phyloP scores from a whole-genome alignment of 2,797 vertebrate species.

The Mallotus villosus region DNA sequence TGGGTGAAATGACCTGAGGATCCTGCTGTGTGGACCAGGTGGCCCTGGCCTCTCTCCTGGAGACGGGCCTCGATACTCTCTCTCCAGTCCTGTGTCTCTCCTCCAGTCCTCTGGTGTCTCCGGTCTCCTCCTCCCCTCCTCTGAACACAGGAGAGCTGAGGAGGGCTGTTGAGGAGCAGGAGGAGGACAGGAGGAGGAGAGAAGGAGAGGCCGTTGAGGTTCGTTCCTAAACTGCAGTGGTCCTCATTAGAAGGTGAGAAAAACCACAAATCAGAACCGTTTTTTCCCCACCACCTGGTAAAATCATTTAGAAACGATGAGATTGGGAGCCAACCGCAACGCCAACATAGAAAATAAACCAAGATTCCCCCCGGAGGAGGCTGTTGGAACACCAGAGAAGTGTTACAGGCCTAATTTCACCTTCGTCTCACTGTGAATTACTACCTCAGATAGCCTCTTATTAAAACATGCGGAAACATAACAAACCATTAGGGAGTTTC shows the following conservation, averaged over 20 bases:
- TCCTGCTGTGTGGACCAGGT: constrained; percentile 62
- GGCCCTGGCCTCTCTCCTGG: constrained; percentile 19
- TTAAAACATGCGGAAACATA: neutral
- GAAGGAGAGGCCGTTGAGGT: too few relatives aligned
- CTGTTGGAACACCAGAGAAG: neutral
- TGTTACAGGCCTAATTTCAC: neutral
- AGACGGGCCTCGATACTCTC: constrained; percentile 13
- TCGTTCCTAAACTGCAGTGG: neutral
- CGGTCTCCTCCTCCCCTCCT: neutral
- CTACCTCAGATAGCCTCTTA: too few relatives aligned
- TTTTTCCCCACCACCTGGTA: neutral
- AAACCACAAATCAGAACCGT: neutral
- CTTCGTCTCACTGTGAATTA: neutral
- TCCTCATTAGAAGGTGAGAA: neutral
- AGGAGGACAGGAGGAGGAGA: too few relatives aligned
- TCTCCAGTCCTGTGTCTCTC: too few relatives aligned
- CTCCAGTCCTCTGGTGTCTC: constrained; percentile 18
- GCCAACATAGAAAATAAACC: too few relatives aligned
- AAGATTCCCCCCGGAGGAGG: too few relatives aligned
- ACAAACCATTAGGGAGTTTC: constrained; percentile 1
- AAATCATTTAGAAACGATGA: too few relatives aligned
- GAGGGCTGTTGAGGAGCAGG: neutral
- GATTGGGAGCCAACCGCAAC: too few relatives aligned
- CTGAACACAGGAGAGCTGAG: neutral
- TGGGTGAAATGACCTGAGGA: constrained; percentile 67